Conservation (phyloP, 2,888 invertebrate species). For the Drosophila anomalipes region DNA sequence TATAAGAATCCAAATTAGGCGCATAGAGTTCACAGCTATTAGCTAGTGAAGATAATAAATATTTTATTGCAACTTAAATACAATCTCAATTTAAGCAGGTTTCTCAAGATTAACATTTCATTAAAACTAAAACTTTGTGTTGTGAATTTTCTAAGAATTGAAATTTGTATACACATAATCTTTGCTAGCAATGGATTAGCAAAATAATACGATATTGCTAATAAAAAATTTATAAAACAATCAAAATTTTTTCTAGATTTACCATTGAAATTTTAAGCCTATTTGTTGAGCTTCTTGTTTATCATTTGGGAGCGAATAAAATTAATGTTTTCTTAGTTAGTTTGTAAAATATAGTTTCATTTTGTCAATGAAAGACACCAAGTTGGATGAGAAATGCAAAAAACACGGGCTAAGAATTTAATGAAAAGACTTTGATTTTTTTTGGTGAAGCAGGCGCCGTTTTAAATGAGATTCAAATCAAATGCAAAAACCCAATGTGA, state of each 20-base stretch:
- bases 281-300: background rate
- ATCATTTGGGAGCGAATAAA: background rate
- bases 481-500: conserved; percentile 53
- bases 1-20: no score
- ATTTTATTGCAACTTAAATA: background rate
- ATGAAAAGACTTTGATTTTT: conserved; percentile 1
- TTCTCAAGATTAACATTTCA: background rate
- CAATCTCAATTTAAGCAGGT: background rate
- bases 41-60: background rate
- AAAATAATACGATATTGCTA: no score
- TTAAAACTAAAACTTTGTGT: background rate
- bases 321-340: background rate
- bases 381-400: background rate
- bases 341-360: background rate
- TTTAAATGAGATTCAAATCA: conserved; percentile 51
- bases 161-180: no score
- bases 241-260: background rate
- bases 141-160: no score
- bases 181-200: no score
- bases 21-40: background rate
- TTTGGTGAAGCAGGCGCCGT: conserved; percentile 58
- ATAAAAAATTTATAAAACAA: no score
- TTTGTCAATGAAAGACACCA: conserved; percentile 1
- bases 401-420: background rate
- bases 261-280: background rate